Evolutionary conservation across 2,888 invertebrate genomes (phyloP).

Genomic region (Diaprepes abbreviatus): DNA sequence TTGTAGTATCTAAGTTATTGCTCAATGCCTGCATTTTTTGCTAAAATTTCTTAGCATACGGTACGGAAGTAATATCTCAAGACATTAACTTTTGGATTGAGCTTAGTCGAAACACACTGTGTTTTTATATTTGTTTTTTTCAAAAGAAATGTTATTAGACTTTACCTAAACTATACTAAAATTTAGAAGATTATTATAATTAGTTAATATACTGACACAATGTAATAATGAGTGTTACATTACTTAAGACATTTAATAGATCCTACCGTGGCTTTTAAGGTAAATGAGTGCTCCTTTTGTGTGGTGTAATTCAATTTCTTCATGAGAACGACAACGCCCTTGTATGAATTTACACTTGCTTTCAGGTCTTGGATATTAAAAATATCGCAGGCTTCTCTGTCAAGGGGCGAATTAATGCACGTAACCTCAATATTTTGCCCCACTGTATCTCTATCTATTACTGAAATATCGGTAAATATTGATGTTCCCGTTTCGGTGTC

Average conservation of each 20-base stretch:
- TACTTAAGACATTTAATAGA: neutral
- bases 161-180: too few relatives aligned
- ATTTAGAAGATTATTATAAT: too few relatives aligned
- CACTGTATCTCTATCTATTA: conserved; percentile 84
- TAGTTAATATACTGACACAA: too few relatives aligned
- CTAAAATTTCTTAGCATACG: too few relatives aligned
- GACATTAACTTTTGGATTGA: too few relatives aligned
- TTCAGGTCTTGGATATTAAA: conserved; percentile 77
- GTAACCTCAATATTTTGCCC: conserved; percentile 86
- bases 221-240: too few relatives aligned
- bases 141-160: too few relatives aligned
- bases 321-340: conserved; percentile 81
- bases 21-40: too few relatives aligned
- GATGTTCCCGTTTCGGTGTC: conserved; percentile 81
- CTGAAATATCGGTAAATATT: conserved; percentile 79
- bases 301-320: conserved; percentile 82
- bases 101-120: too few relatives aligned
- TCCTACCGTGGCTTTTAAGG: conserved; percentile 81
- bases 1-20: too few relatives aligned
- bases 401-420: conserved; percentile 73
- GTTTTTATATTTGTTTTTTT: too few relatives aligned
- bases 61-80: too few relatives aligned
- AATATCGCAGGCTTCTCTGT: conserved; percentile 79
- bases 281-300: conserved; percentile 83
- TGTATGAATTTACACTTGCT: conserved; percentile 77